A percentile compares a stretch with the other conserved stretches of the same genome.
These are phyloP conservation scores for Parnassius orleans DNA, from an alignment of 2,888 invertebrate species.

Conservation along the genomic window DNA sequence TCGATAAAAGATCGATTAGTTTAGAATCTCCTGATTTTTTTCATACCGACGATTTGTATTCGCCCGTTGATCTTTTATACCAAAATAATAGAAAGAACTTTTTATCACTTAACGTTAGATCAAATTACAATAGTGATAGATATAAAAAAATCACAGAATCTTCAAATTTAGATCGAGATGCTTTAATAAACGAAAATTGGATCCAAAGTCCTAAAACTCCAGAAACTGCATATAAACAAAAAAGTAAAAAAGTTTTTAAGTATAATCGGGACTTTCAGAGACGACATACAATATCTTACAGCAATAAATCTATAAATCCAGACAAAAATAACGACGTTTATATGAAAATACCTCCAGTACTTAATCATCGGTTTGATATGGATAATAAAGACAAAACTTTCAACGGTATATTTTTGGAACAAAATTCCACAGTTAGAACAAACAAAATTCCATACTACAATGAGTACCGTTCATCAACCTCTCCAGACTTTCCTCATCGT, in stretches of 20 bases:
- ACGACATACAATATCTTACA: slow-evolving; percentile 22
- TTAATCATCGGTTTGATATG: slow-evolving; percentile 31
- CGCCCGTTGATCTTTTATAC: neutral
- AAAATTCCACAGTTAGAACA: slow-evolving; percentile 70
- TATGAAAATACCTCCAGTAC: slow-evolving; percentile 49
- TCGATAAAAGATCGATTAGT: slow-evolving; percentile 4
- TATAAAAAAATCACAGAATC: slow-evolving; percentile 4
- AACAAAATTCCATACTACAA: slow-evolving; percentile 76
- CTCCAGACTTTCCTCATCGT: slow-evolving; percentile 51
- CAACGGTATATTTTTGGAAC: slow-evolving; percentile 38
- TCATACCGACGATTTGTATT: neutral
- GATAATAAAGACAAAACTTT: slow-evolving; percentile 8
- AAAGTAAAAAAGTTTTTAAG: slow-evolving; percentile 38
- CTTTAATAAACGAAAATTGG: slow-evolving; percentile 1
- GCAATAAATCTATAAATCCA: slow-evolving; percentile 37
- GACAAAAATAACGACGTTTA: slow-evolving; percentile 49
- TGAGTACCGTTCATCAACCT: slow-evolving; percentile 69
- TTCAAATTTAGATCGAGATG: neutral
- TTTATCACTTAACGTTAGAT: slow-evolving; percentile 59
- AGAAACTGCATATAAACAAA: slow-evolving; percentile 4
- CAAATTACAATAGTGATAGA: slow-evolving; percentile 42
- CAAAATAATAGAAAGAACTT: slow-evolving; percentile 44
- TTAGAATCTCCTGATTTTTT: slow-evolving; percentile 7
- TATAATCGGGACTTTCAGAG: slow-evolving; percentile 36
- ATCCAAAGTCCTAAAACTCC: slow-evolving; percentile 3